These are phyloP conservation scores for Montipora sp. DNA, from an alignment of 64 coral and sea anemone species.

Conservation along the genomic window DNA sequence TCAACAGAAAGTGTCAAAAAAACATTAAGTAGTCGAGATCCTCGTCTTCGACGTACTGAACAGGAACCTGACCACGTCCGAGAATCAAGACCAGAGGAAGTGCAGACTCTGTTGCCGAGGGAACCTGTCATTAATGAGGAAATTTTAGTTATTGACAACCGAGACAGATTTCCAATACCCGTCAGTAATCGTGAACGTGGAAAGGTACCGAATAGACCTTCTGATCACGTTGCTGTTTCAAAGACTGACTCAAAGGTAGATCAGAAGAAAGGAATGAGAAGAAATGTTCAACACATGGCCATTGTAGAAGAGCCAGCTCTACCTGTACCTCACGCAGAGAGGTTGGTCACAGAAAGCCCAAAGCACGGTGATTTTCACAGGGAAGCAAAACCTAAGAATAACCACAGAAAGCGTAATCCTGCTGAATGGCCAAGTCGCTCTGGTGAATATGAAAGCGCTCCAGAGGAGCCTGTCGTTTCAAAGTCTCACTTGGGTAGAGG, in stretches of 20 bases:
- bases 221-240: not conserved
- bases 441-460: not conserved
- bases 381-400: not conserved
- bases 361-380: slow-evolving; percentile 21
- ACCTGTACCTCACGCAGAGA: not conserved
- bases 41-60: slow-evolving; percentile 74
- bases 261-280: not conserved
- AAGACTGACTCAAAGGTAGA: not conserved
- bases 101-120: slow-evolving; percentile 1
- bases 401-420: slow-evolving; percentile 50
- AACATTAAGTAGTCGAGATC: slow-evolving; percentile 63
- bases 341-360: slow-evolving; percentile 23
- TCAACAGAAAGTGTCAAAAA: slow-evolving; percentile 19
- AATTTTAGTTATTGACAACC: not conserved
- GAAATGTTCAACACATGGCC: slow-evolving; percentile 26
- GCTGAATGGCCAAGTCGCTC: slow-evolving; percentile 30
- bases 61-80: slow-evolving; percentile 43
- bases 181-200: not conserved
- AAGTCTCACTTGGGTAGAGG: not conserved
- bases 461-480: not conserved
- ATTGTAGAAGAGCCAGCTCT: not conserved
- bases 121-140: not conserved
- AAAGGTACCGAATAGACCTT: not conserved
- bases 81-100: slow-evolving; percentile 7
- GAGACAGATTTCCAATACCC: not conserved